These are phyloP conservation scores for Catostomus latipinnis DNA, from an alignment of 2,797 vertebrate species.

Conservation along the genomic window DNA sequence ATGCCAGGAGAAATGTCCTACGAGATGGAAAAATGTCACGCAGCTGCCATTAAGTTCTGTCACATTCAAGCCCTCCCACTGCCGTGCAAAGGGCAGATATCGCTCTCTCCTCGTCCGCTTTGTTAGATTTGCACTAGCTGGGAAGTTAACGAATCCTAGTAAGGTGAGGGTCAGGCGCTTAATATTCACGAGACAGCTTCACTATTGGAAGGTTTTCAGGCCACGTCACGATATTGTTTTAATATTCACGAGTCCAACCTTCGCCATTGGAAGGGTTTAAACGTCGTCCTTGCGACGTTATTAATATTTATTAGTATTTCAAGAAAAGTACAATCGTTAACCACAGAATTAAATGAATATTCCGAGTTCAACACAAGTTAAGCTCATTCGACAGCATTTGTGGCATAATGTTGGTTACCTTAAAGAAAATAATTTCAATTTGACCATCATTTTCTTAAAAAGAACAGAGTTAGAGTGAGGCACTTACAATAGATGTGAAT, in stretches of 20 bases:
- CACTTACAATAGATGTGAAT: too few species aligned
- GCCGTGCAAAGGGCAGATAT: conserved; percentile 60
- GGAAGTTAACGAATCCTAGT: not conserved
- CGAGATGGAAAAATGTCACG: conserved; percentile 40
- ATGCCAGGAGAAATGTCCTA: not conserved
- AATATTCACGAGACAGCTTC: not conserved
- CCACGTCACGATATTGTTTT: not conserved
- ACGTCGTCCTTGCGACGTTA: not conserved
- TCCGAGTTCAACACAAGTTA: too few species aligned
- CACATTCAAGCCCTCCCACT: conserved; percentile 39
- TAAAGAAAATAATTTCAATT: too few species aligned
- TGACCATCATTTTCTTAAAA: too few species aligned
- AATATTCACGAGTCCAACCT: not conserved
- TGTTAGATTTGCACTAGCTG: conserved; percentile 41
- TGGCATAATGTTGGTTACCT: too few species aligned
- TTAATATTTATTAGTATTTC: not conserved
- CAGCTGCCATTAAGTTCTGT: conserved; percentile 5
- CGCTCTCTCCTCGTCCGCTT: conserved; percentile 51
- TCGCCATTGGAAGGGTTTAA: not conserved
- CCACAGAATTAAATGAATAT: too few species aligned
- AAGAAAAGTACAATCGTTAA: not conserved
- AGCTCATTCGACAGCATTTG: too few species aligned
- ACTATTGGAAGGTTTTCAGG: not conserved
- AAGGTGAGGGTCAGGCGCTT: not conserved
- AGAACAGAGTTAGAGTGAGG: too few species aligned